Percentiles rank a stretch among this genome's conserved stretches.
These are phyloP conservation scores for Lepus oiostolus DNA, from an alignment of 2,797 vertebrate genomes.

Conservation along the genomic window DNA sequence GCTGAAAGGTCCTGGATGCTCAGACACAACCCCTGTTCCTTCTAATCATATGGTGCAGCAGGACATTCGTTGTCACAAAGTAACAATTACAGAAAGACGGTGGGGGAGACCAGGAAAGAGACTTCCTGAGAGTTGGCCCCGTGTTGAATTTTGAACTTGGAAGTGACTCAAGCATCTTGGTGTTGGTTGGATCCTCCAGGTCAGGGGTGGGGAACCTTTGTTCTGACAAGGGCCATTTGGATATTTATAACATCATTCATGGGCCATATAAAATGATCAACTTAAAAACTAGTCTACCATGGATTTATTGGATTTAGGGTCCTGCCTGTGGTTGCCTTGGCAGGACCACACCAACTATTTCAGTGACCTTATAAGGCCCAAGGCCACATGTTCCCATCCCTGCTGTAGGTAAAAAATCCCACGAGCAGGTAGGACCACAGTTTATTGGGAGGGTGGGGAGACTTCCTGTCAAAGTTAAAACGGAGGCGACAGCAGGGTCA, in stretches of 20 bases:
- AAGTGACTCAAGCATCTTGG: neutral
- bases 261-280: too few species aligned
- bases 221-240: too few species aligned
- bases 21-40: neutral
- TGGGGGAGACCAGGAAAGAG: neutral
- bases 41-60: neutral
- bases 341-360: too few species aligned
- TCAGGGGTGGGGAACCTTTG: too few species aligned
- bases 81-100: neutral
- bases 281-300: too few species aligned
- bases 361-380: too few species aligned
- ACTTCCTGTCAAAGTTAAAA: constrained; percentile 24
- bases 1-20: neutral
- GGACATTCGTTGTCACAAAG: neutral
- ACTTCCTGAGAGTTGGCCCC: neutral
- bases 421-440: neutral
- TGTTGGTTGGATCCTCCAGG: neutral
- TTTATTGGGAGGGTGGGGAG: neutral
- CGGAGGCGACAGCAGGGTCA: neutral
- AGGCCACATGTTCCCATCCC: too few species aligned
- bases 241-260: too few species aligned
- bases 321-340: too few species aligned
- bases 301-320: too few species aligned
- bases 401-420: neutral
- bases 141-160: neutral